Percentiles rank a stretch among this genome's conserved stretches.
Conservation (phyloP, 2,113 vertebrate species). For the Elachura formosa region DNA sequence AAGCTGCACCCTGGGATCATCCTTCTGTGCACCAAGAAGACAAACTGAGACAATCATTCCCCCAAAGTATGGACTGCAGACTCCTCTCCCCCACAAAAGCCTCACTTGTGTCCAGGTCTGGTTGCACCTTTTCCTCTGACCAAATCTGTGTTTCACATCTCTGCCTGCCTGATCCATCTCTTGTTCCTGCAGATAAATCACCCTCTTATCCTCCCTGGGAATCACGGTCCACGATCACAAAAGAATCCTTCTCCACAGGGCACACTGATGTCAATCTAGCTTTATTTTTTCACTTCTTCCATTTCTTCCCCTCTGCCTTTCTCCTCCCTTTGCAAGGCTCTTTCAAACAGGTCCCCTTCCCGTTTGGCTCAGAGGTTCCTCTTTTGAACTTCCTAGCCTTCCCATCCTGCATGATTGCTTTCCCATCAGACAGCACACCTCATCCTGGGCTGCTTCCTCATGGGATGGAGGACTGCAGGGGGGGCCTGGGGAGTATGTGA, state of each 20-base stretch:
- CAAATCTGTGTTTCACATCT: background rate
- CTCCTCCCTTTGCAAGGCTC: background rate
- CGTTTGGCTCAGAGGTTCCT: background rate
- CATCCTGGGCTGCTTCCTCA: background rate
- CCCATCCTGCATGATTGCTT: background rate
- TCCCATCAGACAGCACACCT: fast-evolving
- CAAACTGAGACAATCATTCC: background rate
- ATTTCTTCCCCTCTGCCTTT: background rate
- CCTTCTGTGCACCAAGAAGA: background rate
- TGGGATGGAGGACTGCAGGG: background rate
- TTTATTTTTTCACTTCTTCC: background rate
- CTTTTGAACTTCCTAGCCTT: background rate
- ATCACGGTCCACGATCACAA: background rate
- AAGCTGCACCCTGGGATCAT: background rate
- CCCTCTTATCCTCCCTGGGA: constrained; percentile 28
- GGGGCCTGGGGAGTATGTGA: too few species aligned
- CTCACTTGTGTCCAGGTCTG: background rate
- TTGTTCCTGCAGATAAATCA: constrained; percentile 35
- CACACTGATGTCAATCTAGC: background rate
- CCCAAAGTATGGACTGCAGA: background rate
- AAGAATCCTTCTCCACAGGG: background rate
- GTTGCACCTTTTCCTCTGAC: background rate
- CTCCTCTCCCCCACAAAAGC: background rate
- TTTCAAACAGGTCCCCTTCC: background rate
- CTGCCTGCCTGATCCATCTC: background rate